phyloP scores from a whole-genome alignment of 2,888 invertebrate species.

The Apotomis capreana region DNA sequence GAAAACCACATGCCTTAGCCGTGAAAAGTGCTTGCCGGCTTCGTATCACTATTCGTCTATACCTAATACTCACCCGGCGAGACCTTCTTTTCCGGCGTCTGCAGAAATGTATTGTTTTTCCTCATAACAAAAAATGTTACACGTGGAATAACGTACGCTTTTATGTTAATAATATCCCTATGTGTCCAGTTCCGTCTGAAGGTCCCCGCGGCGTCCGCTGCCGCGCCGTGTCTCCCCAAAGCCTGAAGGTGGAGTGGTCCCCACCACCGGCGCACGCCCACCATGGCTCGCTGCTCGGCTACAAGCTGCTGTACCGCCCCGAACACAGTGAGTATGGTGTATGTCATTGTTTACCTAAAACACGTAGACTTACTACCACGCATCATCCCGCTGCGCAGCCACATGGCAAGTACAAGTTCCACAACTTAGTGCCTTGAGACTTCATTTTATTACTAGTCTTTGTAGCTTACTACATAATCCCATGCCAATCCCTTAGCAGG shows the following conservation, averaged over 20 bases:
- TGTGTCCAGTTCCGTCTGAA: constrained; percentile 87
- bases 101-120: too few relatives aligned
- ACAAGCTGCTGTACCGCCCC: constrained; percentile 92
- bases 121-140: too few relatives aligned
- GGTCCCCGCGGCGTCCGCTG: constrained; percentile 90
- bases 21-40: too few relatives aligned
- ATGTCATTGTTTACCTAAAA: not conserved
- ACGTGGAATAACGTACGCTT: too few relatives aligned
- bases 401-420: constrained; percentile 59
- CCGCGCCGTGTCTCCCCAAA: constrained; percentile 90
- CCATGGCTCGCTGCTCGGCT: constrained; percentile 91
- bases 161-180: too few relatives aligned
- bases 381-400: constrained; percentile 84
- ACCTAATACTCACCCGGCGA: too few relatives aligned
- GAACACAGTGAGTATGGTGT: constrained; percentile 72
- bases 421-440: not conserved
- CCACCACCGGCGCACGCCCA: constrained; percentile 88
- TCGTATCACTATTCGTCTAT: too few relatives aligned
- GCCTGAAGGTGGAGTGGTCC: constrained; percentile 91
- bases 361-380: constrained; percentile 58
- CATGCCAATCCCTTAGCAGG: too few relatives aligned
- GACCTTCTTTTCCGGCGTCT: too few relatives aligned
- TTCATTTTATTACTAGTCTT: too few relatives aligned
- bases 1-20: too few relatives aligned
- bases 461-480: too few relatives aligned